Conservation (phyloP, 37 sponge, comb jelly and placozoan species). For the Geodia barretti region DNA sequence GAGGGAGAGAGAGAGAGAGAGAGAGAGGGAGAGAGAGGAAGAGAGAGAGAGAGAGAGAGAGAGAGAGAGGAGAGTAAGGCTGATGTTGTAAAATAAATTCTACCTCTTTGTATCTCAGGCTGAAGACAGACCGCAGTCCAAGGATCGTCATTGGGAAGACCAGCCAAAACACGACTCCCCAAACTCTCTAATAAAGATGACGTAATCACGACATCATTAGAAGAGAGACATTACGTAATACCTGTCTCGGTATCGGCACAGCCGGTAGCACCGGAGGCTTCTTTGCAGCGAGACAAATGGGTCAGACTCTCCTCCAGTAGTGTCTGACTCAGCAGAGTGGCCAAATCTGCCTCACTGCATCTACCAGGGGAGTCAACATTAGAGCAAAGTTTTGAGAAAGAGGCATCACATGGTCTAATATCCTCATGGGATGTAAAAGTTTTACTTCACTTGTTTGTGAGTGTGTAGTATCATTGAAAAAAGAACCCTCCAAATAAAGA, state of each 20-base stretch:
- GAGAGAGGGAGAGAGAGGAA: background rate
- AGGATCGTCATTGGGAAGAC: background rate
- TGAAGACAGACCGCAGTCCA: background rate
- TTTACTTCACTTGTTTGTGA: too few relatives aligned
- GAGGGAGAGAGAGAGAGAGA: background rate
- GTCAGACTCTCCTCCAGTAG: background rate
- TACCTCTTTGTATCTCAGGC: background rate
- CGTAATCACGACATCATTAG: background rate
- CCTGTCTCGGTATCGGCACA: background rate
- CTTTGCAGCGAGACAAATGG: background rate
- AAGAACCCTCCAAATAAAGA: too few relatives aligned
- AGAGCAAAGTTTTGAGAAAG: background rate
- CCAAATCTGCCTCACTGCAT: background rate
- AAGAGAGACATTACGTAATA: too few relatives aligned
- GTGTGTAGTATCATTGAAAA: too few relatives aligned
- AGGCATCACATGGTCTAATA: background rate
- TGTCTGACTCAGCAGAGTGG: background rate
- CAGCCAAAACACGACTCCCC: background rate
- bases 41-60: constrained; percentile 22
- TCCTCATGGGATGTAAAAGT: too few relatives aligned
- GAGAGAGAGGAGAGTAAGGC: background rate
- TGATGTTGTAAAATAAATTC: constrained; percentile 9
- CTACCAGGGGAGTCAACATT: too few relatives aligned
- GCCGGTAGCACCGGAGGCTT: background rate
- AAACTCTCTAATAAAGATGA: background rate